Evolutionary conservation across 1,140 invertebrate species (phyloP).

Genomic region (Listronotus bonariensis): DNA sequence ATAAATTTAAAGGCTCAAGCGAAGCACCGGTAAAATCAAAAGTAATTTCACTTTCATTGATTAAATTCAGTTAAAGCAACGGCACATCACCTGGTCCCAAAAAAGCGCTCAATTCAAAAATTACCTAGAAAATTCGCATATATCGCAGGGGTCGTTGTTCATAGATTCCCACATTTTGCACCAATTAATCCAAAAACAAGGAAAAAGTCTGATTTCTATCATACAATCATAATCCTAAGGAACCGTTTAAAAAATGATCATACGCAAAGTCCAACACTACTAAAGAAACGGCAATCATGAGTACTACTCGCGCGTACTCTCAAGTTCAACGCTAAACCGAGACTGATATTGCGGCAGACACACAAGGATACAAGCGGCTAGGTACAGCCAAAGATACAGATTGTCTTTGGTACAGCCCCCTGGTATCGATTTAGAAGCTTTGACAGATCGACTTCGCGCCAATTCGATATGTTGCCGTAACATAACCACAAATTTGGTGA

Average conservation of each 20-base stretch:
- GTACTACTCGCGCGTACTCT: slow-evolving; percentile 15
- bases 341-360: slow-evolving; percentile 36
- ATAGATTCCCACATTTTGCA: slow-evolving; percentile 43
- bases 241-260: slow-evolving; percentile 2
- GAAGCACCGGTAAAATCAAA: slow-evolving; percentile 1
- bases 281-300: slow-evolving; percentile 19
- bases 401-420: no score
- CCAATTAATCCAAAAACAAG: slow-evolving; percentile 24
- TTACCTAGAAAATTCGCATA: slow-evolving; percentile 43
- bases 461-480: no score
- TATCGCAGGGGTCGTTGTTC: slow-evolving; percentile 35
- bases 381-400: no score
- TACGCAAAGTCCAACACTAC: slow-evolving; percentile 7
- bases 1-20: slow-evolving; percentile 5
- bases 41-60: slow-evolving; percentile 37
- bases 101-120: neutral
- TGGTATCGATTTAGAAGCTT: no score
- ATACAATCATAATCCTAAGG: slow-evolving; percentile 34
- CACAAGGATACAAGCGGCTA: no score
- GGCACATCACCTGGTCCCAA: slow-evolving; percentile 4
- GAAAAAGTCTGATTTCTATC: slow-evolving; percentile 16
- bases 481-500: no score
- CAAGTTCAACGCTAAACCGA: slow-evolving; percentile 13
- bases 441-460: no score
- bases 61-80: slow-evolving; percentile 18